phyloP scores from a whole-genome alignment of 2,797 vertebrate species.

The Amphiprion clarkii region DNA sequence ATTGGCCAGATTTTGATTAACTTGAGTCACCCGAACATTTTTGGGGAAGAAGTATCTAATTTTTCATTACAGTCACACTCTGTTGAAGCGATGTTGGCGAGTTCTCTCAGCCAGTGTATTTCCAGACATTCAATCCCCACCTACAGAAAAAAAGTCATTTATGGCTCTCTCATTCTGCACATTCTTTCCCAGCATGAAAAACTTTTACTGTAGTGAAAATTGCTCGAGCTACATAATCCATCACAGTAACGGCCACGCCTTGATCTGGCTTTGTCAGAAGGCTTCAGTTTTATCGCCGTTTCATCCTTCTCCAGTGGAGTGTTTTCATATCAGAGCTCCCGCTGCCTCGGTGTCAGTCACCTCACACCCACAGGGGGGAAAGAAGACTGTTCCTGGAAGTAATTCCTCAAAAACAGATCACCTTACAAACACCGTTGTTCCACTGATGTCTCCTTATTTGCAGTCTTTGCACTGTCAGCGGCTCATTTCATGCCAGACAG shows the following conservation, averaged over 20 bases:
- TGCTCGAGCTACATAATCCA: constrained; percentile 24
- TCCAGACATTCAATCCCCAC: constrained; percentile 3
- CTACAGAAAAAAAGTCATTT: constrained; percentile 16
- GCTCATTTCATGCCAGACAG: constrained; percentile 39
- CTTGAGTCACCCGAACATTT: not conserved
- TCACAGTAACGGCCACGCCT: constrained; percentile 39
- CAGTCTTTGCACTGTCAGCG: constrained; percentile 14
- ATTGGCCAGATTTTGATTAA: not conserved
- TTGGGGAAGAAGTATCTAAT: not conserved
- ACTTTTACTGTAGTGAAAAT: constrained; percentile 30
- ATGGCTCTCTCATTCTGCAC: not conserved
- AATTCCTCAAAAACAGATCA: constrained; percentile 41
- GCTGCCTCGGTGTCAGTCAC: constrained; percentile 43
- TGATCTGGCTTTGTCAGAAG: constrained; percentile 51
- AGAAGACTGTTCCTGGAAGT: constrained; percentile 25
- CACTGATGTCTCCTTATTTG: constrained; percentile 29
- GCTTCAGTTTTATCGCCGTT: constrained; percentile 42
- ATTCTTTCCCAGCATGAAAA: constrained; percentile 16
- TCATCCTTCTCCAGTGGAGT: constrained; percentile 40
- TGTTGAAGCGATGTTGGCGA: not conserved
- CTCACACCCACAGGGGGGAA: constrained; percentile 43
- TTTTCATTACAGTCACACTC: not conserved
- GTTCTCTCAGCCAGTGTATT: not conserved
- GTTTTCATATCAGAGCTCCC: constrained; percentile 53
- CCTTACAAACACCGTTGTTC: constrained; percentile 32